Evolutionary conservation across 1,140 invertebrate species (phyloP).

Genomic region (Drosophila parvula): DNA sequence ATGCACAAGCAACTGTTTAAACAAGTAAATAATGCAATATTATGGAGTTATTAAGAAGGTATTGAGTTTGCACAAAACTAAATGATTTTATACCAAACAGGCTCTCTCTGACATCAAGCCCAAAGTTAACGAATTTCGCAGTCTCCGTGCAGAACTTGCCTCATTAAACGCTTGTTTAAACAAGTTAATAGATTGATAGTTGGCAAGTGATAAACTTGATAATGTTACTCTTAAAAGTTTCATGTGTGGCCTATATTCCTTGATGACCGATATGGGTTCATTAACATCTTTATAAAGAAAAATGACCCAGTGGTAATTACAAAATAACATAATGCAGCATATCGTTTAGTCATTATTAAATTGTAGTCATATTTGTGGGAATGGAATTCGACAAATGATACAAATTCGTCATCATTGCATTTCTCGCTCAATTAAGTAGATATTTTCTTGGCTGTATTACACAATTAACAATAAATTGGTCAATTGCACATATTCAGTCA

Average conservation of each 20-base stretch:
- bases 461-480: not conserved
- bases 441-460: not conserved
- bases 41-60: no score
- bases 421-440: not conserved
- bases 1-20: no score
- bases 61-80: no score
- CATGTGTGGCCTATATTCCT: not conserved
- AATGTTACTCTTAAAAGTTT: not conserved
- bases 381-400: not conserved
- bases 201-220: conserved; percentile 4
- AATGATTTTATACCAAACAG: no score
- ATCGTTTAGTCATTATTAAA: not conserved
- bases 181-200: conserved; percentile 11
- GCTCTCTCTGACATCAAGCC: no score
- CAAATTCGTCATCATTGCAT: not conserved
- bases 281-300: no score
- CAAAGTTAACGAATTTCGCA: not conserved
- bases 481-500: not conserved
- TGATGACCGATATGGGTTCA: not conserved
- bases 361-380: not conserved
- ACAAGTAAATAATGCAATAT: no score
- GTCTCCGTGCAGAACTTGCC: not conserved
- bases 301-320: no score
- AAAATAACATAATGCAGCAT: not conserved
- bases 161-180: conserved; percentile 4